Evolutionary conservation across 2,888 invertebrate genomes (phyloP).

Genomic region (Aleiodes alternator): DNA sequence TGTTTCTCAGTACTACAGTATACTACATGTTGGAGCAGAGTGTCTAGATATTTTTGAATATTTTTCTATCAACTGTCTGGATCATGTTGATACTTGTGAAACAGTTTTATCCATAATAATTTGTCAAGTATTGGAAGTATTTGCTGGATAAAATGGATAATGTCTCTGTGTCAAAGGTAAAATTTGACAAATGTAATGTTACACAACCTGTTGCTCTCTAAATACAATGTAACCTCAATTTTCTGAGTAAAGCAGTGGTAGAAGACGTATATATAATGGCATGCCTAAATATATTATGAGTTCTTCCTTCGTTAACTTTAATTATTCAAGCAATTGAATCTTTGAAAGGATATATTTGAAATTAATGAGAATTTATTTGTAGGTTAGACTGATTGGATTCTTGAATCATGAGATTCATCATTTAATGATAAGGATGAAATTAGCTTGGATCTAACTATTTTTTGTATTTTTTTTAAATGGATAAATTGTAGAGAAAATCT

Average conservation of each 20-base stretch:
- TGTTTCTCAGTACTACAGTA: background rate
- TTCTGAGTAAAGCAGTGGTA: background rate
- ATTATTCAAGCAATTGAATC: too few relatives aligned
- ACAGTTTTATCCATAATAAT: background rate
- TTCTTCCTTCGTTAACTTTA: too few relatives aligned
- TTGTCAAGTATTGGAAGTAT: background rate
- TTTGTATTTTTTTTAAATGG: too few relatives aligned
- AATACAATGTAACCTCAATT: constrained; percentile 60
- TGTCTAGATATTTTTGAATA: background rate
- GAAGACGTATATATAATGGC: background rate
- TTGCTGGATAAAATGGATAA: constrained; percentile 63
- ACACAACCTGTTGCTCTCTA: constrained; percentile 65
- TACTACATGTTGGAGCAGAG: background rate
- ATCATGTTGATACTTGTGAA: background rate
- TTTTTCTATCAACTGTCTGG: background rate
- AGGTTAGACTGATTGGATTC: background rate
- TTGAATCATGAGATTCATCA: background rate
- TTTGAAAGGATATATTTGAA: too few relatives aligned
- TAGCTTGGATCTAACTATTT: too few relatives aligned
- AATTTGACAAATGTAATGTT: constrained; percentile 46
- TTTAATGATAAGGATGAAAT: too few relatives aligned
- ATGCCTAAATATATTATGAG: too few relatives aligned
- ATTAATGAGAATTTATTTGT: too few relatives aligned
- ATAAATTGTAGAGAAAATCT: too few relatives aligned
- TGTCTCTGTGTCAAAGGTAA: constrained; percentile 71